Base-by-base conservation (phyloP, 2,797 vertebrate genomes). In the Semotilus atromaculatus region DNA sequence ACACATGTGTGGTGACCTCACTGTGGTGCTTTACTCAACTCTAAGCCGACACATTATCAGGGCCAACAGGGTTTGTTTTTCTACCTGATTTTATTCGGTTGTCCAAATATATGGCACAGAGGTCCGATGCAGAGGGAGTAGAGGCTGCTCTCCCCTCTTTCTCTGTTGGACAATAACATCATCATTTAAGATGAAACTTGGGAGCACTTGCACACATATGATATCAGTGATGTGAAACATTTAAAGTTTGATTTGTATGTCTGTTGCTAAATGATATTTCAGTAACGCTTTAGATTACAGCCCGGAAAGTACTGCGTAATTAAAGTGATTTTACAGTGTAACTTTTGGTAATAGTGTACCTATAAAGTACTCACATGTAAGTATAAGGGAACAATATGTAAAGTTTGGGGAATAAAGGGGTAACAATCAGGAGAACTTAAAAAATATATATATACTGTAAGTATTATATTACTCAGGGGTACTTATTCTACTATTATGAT, bases 21-120 rank as follows among this genome's bases (percentile, higher is more conserved):
- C 83, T 84, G 70, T 80, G 55, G 72, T 64, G 70, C 71, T 51
- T 79, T 60, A 3, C 58, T 82, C 82, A 78, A 75, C 79, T 86
- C 70, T 86, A 88, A 87, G 78, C 74, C 70, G 70, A 76, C 26
- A 68, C 48, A 73, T 81, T 81, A 75, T 84, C 85, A 51, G 38
- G 78, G 83, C 77, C 83, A 71, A 58, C 36, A 38, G 67, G 62
- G 75, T 34, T 45, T 86, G 88, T 85, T 88, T 86, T 81, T 55
- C 58, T 81, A 62, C 34, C 31, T 81, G 68, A 85, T 87, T 87
- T 86, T 83, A 88, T 85, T 82, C 60, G 73, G 34, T 70, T 85
- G 85, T 90, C 74, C 72, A 89, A 89, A 89, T 84, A 89, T 82
- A 89, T 86, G 80, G 36, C 40, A 38, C 51, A 66, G 85, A 60